Base-by-base conservation (phyloP, 2,797 vertebrate genomes). In the Cottoperca gobio region DNA sequence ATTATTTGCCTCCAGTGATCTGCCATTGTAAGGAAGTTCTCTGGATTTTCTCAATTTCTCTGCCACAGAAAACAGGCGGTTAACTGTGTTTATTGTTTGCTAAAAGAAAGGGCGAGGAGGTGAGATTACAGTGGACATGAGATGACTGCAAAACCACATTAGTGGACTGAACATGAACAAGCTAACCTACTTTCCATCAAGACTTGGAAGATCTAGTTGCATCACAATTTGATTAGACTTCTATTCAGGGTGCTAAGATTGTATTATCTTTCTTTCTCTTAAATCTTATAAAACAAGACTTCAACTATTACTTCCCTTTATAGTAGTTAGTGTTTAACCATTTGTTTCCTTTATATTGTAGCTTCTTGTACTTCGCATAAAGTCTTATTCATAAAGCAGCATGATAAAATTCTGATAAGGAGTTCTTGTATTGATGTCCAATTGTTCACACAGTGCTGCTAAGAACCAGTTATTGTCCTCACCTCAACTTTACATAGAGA, bases 21-120 rank as follows among this genome's bases (percentile, higher is more conserved):
- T 52, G 13, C 4, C n/a, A 21, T 6, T 35, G 8, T 35, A 31
- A 53, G 10, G 35, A 31, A 54, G 53, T 48, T 4, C 24, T 14
- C 31, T 65, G 45, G 5, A 53, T 45, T 58, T 58, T 11, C 48
- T 48, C 3, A 5, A 4, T 10, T 37, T 52, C 14, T 55, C 23
- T 59, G 13, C n/a, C 33, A 64, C 17, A 58, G 33, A 79, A 53
- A 31, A 31, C 35, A 73, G 31, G 14, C 16, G 1, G 50, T 52
- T 45, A 50, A 64, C 39, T 28, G 19, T 43, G 57, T 70, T 87
- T 39, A 50, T 45, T 1, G 62, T 64, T 17, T n/a, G 42, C 14
- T 35, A 63, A 33, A n/a, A 35, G 54, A 45, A 24, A 70, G 23
- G 46, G 13, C 17, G 14, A 60, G 17, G 64, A 53, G 42, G 37